Conservation (phyloP, 2,797 vertebrate species). For the Columba guinea region DNA sequence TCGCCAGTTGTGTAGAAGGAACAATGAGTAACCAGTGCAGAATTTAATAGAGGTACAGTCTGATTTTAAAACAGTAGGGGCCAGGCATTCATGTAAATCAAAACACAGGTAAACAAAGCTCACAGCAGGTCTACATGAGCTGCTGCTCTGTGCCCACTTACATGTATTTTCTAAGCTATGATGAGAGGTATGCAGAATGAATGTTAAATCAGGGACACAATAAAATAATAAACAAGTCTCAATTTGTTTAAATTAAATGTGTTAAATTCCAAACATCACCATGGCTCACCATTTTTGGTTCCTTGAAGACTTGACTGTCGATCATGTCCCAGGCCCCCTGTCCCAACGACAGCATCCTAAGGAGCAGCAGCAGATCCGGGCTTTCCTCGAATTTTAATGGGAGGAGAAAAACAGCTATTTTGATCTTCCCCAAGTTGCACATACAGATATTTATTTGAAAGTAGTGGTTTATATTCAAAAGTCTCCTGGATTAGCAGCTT, state of each 20-base stretch:
- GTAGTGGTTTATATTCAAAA: not conserved
- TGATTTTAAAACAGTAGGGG: not conserved
- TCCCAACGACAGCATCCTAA: conserved; percentile 93
- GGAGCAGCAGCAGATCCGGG: conserved; percentile 89
- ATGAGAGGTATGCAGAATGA: not conserved
- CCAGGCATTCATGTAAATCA: not conserved
- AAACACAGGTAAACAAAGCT: not conserved
- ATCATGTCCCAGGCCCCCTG: conserved; percentile 99
- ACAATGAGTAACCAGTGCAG: not conserved
- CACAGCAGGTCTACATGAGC: not conserved
- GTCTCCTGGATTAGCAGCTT: not conserved
- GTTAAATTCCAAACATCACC: not conserved
- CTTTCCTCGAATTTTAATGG: conserved; percentile 86
- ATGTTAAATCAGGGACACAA: not conserved
- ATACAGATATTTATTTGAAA: not conserved
- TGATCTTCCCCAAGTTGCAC: not conserved
- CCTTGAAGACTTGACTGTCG: conserved; percentile 98
- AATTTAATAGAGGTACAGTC: not conserved
- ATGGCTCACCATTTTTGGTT: conserved; percentile 89
- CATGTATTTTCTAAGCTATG: not conserved
- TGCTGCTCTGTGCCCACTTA: not conserved
- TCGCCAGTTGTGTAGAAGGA: not conserved
- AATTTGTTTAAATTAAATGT: not conserved
- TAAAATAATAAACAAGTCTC: not conserved
- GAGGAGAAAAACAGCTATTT: not conserved